These are phyloP conservation scores for Sinocyclocheilus rhinocerous DNA, from an alignment of 2,113 vertebrate species.

Conservation along the genomic window DNA sequence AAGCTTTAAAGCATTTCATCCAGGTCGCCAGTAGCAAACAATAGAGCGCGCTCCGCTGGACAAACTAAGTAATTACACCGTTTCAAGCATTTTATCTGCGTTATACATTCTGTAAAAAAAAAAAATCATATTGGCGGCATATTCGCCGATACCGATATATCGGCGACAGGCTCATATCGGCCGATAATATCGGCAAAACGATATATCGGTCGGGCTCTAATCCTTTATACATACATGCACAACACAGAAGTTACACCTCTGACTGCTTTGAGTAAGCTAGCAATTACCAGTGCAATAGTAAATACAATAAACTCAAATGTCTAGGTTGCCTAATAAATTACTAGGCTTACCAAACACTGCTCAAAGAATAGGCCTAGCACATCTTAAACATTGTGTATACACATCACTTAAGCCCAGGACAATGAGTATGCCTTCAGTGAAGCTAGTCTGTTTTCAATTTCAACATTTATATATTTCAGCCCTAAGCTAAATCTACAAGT, in stretches of 20 bases:
- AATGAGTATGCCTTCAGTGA: background rate
- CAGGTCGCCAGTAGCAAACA: too few species aligned
- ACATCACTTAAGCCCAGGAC: background rate
- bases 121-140: too few species aligned
- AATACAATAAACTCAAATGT: background rate
- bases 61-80: too few species aligned
- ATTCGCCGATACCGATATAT: too few species aligned
- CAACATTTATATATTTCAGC: background rate
- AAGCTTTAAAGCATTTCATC: too few species aligned
- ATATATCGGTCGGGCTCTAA: too few species aligned
- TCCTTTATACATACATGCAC: background rate
- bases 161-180: too few species aligned
- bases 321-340: background rate
- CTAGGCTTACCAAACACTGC: background rate
- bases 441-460: background rate
- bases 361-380: background rate
- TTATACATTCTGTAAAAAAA: too few species aligned
- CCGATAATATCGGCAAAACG: too few species aligned
- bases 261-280: background rate
- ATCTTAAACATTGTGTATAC: background rate
- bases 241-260: background rate
- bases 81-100: too few species aligned
- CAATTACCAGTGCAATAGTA: background rate
- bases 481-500: background rate
- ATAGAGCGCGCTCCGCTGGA: too few species aligned